phyloP scores from a whole-genome alignment of 2,888 invertebrate genomes.

The Euproctis similis region DNA sequence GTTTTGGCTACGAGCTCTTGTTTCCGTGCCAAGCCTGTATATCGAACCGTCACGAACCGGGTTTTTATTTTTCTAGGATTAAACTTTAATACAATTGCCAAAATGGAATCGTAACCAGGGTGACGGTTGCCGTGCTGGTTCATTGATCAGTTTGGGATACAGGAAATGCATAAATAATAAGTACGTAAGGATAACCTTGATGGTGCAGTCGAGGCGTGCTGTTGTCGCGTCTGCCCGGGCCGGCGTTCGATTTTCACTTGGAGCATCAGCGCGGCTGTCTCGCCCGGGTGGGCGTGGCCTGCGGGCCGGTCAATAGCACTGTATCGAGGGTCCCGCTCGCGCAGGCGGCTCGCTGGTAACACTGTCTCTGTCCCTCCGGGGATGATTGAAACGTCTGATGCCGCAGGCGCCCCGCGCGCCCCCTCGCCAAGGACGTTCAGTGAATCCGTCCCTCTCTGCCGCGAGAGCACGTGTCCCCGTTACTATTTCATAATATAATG shows the following conservation, averaged over 20 bases:
- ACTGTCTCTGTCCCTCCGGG: slow-evolving; percentile 58
- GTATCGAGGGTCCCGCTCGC: slow-evolving; percentile 52
- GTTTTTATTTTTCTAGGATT: too few species aligned
- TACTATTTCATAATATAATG: slow-evolving; percentile 74
- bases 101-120: slow-evolving; percentile 8
- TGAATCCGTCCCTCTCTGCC: slow-evolving; percentile 76
- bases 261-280: slow-evolving; percentile 67
- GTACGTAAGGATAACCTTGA: slow-evolving; percentile 59
- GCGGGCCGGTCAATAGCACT: slow-evolving; percentile 74
- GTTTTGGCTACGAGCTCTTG: slow-evolving; percentile 54
- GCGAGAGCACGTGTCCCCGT: slow-evolving; percentile 73
- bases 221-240: slow-evolving; percentile 69
- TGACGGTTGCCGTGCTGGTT: slow-evolving; percentile 18
- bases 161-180: slow-evolving; percentile 52
- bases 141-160: slow-evolving; percentile 20
- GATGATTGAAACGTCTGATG: slow-evolving; percentile 76
- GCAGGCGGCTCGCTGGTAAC: slow-evolving; percentile 24
- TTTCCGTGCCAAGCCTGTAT: slow-evolving; percentile 60
- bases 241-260: slow-evolving; percentile 74
- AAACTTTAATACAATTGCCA: too few species aligned
- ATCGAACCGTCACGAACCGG: slow-evolving; percentile 54
- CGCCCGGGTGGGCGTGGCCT: slow-evolving; percentile 74
- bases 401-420: slow-evolving; percentile 74
- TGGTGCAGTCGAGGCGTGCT: slow-evolving; percentile 51
- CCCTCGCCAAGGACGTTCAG: slow-evolving; percentile 75